Evolutionary conservation across 1,140 invertebrate species (phyloP), one percentile per base, ranked within the genome.

Genomic region (Rhagoletis pomonella): DNA sequence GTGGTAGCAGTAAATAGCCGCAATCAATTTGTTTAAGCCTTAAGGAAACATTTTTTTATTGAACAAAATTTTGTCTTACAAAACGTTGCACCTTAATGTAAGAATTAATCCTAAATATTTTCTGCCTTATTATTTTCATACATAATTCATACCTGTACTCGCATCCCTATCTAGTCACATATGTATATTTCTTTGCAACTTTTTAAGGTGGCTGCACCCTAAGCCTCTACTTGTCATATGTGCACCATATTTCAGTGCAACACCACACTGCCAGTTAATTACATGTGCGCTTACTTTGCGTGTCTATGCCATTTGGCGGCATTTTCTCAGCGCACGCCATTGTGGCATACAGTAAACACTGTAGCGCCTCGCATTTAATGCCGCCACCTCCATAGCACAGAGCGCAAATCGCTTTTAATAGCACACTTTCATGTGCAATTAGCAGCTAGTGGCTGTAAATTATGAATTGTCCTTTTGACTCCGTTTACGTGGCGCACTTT

Each of bases 241-340:
- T 39, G 9, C 12, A 39, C 10, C 29, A 12, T 73, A 17, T 73
- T 73, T 47, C 65, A 67, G 12, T 67, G 12, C 65, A 67, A 39
- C 42, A 19, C 9, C 65, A 39, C 65, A 42, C 42, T 73, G 67
- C 39, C 67, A 73, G 67, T 73, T 73, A 73, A 73, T 73, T 44
- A 73, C 67, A 73, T 73, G 44, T 73, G 67, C 9, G 64, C 44
- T 73, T 12, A 73, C 67, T 47, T 14, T 4, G 42, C 67, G 4
- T 47, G 42, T 3, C 42, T 73, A 14, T 73, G 67, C 67, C 67
- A 47, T 12, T 73, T 73, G 4, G 67, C 42, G 42, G 12, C 67
- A 73, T 73, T 73, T 47, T 47, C 67, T 17, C 67, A 47, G 67
- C 67, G 42, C 67, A 73, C 42, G 67, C 39, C 67, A 73, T 73